A percentile compares a stretch with the other conserved stretches of the same genome.
phyloP scores from a whole-genome alignment of 2,888 invertebrate species.

The Trypoxylon attenuatum region DNA sequence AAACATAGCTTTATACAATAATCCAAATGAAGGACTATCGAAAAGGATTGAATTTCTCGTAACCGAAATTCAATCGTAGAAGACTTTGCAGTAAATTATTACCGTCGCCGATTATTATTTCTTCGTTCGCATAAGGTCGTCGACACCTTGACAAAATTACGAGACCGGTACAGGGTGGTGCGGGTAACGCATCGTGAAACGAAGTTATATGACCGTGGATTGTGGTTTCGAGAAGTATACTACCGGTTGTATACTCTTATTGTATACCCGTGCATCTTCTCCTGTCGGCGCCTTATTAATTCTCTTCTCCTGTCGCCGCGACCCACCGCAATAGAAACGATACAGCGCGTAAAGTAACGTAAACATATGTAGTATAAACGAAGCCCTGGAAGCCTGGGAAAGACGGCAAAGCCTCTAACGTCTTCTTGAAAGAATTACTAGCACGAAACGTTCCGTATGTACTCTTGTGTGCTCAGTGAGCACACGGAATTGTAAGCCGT shows the following conservation, averaged over 20 bases:
- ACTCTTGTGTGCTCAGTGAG: not conserved
- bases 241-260: slow-evolving; percentile 14
- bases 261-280: slow-evolving; percentile 16
- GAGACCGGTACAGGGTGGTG: not conserved
- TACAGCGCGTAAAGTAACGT: slow-evolving; percentile 41
- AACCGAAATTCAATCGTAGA: not conserved
- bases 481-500: not conserved
- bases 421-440: slow-evolving; percentile 31
- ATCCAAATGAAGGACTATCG: not conserved
- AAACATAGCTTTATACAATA: not conserved
- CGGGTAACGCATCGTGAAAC: not conserved
- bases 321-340: slow-evolving; percentile 20
- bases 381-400: slow-evolving; percentile 42
- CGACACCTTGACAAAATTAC: not conserved
- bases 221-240: not conserved
- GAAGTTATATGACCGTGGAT: not conserved
- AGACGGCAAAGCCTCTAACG: slow-evolving; percentile 12
- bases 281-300: slow-evolving; percentile 39
- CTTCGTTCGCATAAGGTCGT: not conserved
- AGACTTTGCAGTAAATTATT: not conserved
- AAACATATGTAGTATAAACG: slow-evolving; percentile 50
- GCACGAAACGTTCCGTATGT: slow-evolving; percentile 1
- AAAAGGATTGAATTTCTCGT: not conserved
- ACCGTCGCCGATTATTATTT: not conserved
- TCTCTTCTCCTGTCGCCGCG: slow-evolving; percentile 34